Evolutionary conservation across 2,888 invertebrate species (phyloP).

Genomic region (Aphodius sticticus): DNA sequence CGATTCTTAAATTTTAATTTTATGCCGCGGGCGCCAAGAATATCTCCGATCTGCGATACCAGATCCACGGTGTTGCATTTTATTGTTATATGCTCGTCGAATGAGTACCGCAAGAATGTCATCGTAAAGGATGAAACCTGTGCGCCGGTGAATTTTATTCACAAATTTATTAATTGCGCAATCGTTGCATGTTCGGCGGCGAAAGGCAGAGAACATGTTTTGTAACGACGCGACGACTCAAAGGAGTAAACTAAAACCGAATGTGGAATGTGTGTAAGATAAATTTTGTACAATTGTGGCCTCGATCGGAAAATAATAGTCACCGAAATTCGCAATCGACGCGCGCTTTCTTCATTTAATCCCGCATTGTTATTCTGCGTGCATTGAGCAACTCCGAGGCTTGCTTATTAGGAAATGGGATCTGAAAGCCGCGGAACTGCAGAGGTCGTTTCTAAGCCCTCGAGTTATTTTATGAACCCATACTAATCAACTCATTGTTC

Average conservation of each 20-base stretch:
- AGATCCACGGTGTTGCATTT: slow-evolving; percentile 10
- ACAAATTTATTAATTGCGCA: slow-evolving; percentile 4
- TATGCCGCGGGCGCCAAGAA: slow-evolving; percentile 36
- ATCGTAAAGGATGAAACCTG: background rate
- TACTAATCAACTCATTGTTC: slow-evolving; percentile 4
- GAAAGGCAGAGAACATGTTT: background rate
- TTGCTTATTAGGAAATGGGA: background rate
- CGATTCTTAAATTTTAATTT: slow-evolving; percentile 49
- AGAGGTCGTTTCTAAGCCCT: background rate
- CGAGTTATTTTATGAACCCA: background rate
- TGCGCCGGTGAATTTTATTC: background rate
- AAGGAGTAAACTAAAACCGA: too few species aligned
- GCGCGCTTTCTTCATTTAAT: background rate
- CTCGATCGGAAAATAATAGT: background rate
- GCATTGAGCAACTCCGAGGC: background rate
- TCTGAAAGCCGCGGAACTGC: background rate
- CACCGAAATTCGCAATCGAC: background rate
- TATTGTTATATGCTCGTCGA: background rate
- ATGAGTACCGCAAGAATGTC: background rate
- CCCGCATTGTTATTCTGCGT: background rate
- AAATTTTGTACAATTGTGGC: background rate
- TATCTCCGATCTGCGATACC: slow-evolving; percentile 11
- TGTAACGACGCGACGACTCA: background rate
- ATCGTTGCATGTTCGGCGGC: background rate
- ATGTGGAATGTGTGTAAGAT: background rate